phyloP scores from a whole-genome alignment of 2,113 vertebrate genomes.

The Passerina amoena region DNA sequence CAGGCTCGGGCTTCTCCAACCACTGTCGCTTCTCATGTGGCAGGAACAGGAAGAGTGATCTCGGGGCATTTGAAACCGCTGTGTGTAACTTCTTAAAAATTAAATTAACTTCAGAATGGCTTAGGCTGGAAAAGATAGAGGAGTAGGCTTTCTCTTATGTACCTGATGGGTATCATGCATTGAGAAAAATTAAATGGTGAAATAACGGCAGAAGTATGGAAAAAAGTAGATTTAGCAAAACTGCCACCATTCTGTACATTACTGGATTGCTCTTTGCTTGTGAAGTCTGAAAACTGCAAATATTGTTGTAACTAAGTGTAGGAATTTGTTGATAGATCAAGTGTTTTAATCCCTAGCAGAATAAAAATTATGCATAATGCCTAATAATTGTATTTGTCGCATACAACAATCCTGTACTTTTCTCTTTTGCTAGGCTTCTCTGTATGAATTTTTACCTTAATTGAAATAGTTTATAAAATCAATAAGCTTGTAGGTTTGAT shows the following conservation, averaged over 20 bases:
- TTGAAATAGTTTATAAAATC: neutral
- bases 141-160: neutral
- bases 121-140: neutral
- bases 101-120: neutral
- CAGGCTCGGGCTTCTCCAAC: neutral
- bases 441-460: neutral
- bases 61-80: neutral
- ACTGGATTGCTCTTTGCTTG: neutral
- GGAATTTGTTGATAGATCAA: neutral
- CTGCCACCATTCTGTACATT: neutral
- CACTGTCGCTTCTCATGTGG: constrained; percentile 44
- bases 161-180: neutral
- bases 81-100: neutral
- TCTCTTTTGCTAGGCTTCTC: neutral
- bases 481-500: neutral
- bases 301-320: neutral
- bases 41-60: constrained; percentile 72
- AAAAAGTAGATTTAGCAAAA: neutral
- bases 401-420: neutral
- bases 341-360: neutral
- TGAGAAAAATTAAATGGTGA: neutral
- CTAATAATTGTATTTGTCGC: fast-evolving
- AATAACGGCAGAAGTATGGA: neutral
- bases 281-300: neutral
- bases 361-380: neutral